Base-by-base conservation (phyloP, 1,140 invertebrate species). In the Drosophila tsacasi region DNA sequence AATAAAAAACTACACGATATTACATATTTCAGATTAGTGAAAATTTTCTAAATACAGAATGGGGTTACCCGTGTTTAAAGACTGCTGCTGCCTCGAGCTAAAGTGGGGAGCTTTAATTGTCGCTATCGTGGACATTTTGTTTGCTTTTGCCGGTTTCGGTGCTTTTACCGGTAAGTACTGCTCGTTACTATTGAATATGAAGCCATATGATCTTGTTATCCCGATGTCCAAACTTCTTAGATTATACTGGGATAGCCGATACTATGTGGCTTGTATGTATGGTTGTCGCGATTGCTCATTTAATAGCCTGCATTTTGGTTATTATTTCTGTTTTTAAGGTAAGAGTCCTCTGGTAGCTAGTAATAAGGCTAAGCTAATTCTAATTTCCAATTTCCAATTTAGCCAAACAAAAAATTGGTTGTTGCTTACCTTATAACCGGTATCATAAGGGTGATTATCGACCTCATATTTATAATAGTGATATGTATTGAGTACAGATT, bases 101-200 rank as follows among this genome's bases (percentile, higher is more conserved):
- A 77, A 62, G 50, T 77, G 75, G 75, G 75, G 75, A 9, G 50
- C 58, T 15, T 21, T 77, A 1, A 58, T 66, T 37, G 64, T 50
- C 9, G 52, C 19, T 8, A 23, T 78, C 1, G 12, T 75, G 3
- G 71, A 78, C 6, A 7, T 30, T 3, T 0, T 60, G 0, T 3
- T 73, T 0, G 21, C 37, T 3, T 3, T 1, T 1, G 1, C 8
- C 1, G 13, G 1, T 4, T 0, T 3, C 17, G 1, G 9, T 12
- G 2, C 25, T 7, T 5, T n/a, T n/a, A 8, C 2, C 0, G 17
- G 63, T 49, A 42, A 67, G 42, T 47, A 60, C 21, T 32, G 21
- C 12, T 50, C 44, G 42, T 13, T 46, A 3, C 19, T 46, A 46
- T 44, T 21, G 5, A n/a, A 21, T 13, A 46, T 21, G 12, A 13